phyloP scores from a whole-genome alignment of 2,113 vertebrate species.

The Elaphurus davidianus region DNA sequence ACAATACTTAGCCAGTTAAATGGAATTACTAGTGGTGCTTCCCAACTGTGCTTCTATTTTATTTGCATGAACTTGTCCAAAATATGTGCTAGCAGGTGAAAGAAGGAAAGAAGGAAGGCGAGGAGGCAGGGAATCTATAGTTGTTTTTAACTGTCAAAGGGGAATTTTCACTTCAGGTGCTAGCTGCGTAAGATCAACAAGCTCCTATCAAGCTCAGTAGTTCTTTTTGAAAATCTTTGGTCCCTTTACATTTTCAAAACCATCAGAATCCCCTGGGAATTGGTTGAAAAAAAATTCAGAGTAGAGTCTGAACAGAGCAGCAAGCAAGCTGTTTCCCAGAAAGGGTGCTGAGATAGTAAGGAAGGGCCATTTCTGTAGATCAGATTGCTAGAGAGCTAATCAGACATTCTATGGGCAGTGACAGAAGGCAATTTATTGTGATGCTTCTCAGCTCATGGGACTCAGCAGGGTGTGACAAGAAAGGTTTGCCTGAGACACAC shows the following conservation, averaged over 20 bases:
- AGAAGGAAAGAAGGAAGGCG: background rate
- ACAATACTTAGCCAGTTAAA: background rate
- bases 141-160: background rate
- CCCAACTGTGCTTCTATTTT: background rate
- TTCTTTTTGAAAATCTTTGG: constrained; percentile 15
- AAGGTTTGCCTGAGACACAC: constrained; percentile 38
- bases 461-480: constrained; percentile 50
- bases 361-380: constrained; percentile 48
- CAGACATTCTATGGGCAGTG: constrained; percentile 23
- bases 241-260: background rate
- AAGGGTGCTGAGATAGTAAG: constrained; percentile 3
- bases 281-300: background rate
- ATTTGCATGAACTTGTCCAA: background rate
- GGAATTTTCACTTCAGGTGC: background rate
- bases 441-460: constrained; percentile 45
- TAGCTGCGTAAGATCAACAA: background rate
- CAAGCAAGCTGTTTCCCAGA: background rate
- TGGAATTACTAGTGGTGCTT: background rate
- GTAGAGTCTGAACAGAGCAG: background rate
- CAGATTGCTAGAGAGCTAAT: constrained; percentile 45
- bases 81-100: background rate
- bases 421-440: constrained; percentile 50
- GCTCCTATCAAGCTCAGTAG: background rate
- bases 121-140: background rate
- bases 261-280: background rate